These are phyloP conservation scores for Apamea epomidion DNA, from an alignment of 2,888 invertebrate species.

Conservation along the genomic window DNA sequence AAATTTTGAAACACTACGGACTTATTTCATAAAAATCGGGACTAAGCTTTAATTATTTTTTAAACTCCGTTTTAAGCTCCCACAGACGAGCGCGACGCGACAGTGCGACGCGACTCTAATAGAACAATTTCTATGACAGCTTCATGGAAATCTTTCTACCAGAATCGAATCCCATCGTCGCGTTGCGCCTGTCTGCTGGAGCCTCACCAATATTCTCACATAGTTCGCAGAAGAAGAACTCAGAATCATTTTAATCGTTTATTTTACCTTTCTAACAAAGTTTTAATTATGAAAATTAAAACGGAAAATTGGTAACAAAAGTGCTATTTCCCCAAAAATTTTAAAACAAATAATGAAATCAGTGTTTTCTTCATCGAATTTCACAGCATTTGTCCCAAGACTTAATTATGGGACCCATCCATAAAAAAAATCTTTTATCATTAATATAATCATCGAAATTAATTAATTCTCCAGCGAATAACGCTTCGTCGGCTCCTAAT, in stretches of 20 bases:
- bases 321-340: background rate
- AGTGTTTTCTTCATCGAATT: background rate
- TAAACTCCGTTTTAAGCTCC: no score
- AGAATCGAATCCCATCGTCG: no score
- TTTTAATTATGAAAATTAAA: background rate
- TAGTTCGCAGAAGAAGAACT: background rate
- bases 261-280: background rate
- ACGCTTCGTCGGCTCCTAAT: slow-evolving; percentile 37
- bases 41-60: no score
- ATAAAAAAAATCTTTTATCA: slow-evolving; percentile 21
- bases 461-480: slow-evolving; percentile 47
- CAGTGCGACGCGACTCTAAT: no score
- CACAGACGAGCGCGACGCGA: no score
- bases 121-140: no score
- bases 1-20: no score
- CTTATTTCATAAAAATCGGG: no score
- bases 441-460: slow-evolving; percentile 40
- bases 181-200: no score
- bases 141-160: no score
- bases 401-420: slow-evolving; percentile 8
- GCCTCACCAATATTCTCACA: background rate
- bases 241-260: background rate
- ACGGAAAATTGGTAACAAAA: background rate
- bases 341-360: background rate
- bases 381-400: background rate